A percentile compares a stretch with the other conserved stretches of the same genome.
Evolutionary conservation across 2,888 invertebrate genomes (phyloP).

Genomic region (Emmelina monodactyla): DNA sequence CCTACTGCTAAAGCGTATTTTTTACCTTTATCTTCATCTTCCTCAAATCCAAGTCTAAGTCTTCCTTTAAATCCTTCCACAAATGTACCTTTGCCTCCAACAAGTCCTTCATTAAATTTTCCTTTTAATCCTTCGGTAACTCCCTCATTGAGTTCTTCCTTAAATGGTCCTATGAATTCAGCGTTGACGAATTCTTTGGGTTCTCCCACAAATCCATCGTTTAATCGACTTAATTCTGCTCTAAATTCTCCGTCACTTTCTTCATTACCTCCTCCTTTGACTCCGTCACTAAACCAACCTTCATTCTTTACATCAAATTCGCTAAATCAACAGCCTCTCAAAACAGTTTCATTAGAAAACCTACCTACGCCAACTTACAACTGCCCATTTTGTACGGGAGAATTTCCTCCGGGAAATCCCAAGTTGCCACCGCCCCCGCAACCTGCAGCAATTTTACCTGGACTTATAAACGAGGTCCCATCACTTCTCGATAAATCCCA

Average conservation of each 20-base stretch:
- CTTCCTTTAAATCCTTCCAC: conserved; percentile 4
- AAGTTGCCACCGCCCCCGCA: neutral
- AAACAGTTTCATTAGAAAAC: no score
- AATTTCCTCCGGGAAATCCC: neutral
- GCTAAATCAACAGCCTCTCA: neutral
- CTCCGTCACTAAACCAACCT: neutral
- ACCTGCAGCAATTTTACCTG: neutral
- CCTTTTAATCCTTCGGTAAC: neutral
- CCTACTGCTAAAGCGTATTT: conserved; percentile 23
- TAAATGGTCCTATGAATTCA: neutral
- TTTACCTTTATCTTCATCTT: conserved; percentile 18
- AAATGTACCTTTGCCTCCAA: neutral
- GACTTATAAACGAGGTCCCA: neutral
- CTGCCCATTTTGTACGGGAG: neutral
- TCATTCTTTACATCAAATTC: no score
- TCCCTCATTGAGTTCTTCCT: neutral
- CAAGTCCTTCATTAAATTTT: neutral
- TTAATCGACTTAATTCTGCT: neutral
- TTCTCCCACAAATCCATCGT: conserved; percentile 9
- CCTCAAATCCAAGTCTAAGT: conserved; percentile 19
- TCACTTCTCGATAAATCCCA: neutral
- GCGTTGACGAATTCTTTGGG: conserved; percentile 6
- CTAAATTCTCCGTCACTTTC: neutral
- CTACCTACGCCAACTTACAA: no score
- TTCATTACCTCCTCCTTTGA: neutral